These are phyloP conservation scores for Aphrocallistes beatrix DNA, from an alignment of 37 sponge, comb jelly and placozoan species.

Conservation along the genomic window DNA sequence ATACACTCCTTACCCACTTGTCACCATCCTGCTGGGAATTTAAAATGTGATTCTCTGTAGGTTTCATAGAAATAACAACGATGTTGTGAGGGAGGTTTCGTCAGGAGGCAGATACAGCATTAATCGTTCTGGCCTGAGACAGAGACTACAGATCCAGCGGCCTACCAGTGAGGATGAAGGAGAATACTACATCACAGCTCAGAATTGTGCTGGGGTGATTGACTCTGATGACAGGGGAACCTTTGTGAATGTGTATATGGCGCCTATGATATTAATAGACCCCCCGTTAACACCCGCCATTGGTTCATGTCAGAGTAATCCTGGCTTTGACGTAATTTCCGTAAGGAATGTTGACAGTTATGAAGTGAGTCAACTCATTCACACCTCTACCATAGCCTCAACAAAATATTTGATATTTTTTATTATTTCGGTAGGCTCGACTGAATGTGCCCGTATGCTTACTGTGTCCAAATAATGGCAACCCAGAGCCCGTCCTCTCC, in stretches of 20 bases:
- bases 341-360: neutral
- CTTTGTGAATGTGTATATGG: neutral
- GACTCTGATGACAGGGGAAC: neutral
- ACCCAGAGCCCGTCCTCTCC: neutral
- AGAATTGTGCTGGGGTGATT: neutral
- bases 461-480: neutral
- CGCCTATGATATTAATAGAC: neutral
- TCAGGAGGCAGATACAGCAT: neutral
- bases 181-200: neutral
- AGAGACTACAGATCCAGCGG: neutral
- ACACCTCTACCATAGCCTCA: too few species aligned
- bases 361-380: too few species aligned
- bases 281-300: neutral
- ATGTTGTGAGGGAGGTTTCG: neutral
- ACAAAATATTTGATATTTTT: too few species aligned
- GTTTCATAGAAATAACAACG: neutral
- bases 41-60: neutral
- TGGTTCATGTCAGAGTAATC: neutral
- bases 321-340: neutral
- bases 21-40: neutral
- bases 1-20: neutral
- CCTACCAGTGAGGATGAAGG: neutral
- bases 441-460: neutral
- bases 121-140: neutral
- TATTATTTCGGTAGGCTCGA: too few species aligned